phyloP scores from a whole-genome alignment of 2,113 vertebrate species.

The Morone chrysops region DNA sequence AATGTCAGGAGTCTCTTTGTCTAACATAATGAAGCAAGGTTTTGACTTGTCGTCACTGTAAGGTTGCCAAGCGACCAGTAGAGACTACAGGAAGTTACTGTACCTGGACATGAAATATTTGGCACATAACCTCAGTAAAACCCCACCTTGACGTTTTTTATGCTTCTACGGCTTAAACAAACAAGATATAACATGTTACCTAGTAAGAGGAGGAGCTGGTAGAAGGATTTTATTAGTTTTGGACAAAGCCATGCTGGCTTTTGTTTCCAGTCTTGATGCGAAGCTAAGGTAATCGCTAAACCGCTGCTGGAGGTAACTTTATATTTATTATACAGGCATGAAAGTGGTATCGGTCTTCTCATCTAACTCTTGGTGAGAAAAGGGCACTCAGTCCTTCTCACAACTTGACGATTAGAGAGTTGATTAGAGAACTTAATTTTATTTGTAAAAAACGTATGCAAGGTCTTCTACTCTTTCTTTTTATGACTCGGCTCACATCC shows the following conservation, averaged over 20 bases:
- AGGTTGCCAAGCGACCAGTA: background rate
- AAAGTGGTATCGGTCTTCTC: no score
- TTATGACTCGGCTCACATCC: constrained; percentile 12
- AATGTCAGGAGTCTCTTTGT: background rate
- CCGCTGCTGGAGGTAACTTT: background rate
- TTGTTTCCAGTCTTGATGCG: background rate
- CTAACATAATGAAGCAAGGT: background rate
- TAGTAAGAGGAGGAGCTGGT: no score
- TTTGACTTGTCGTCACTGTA: background rate
- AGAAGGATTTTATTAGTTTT: no score
- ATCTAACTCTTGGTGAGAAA: background rate
- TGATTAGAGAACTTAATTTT: background rate
- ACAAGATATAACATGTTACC: no score
- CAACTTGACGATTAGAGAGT: background rate
- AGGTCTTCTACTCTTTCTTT: background rate
- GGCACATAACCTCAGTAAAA: no score
- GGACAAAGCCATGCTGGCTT: no score
- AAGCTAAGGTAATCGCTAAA: constrained; percentile 2
- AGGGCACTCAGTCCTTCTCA: constrained; percentile 2
- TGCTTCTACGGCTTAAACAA: no score
- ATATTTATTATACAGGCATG: background rate
- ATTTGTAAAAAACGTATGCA: background rate
- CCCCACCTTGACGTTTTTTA: no score
- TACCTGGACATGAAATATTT: no score
- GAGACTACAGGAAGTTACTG: no score